Conservation (phyloP, 2,113 vertebrate genomes). For the Clarias macrocephalus region DNA sequence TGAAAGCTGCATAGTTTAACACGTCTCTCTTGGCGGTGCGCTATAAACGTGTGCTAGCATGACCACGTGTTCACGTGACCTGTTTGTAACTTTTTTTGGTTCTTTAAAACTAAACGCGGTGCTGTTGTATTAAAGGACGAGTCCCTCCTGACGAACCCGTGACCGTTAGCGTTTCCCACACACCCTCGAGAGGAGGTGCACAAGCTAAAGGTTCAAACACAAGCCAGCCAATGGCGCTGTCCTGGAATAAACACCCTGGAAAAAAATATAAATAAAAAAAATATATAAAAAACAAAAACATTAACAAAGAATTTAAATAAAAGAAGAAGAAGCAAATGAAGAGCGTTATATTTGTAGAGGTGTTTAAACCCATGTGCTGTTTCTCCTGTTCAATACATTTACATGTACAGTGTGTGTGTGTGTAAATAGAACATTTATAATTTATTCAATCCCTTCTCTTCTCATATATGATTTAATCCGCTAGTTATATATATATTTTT, state of each 20-base stretch:
- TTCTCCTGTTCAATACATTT: slow-evolving; percentile 73
- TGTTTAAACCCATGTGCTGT: slow-evolving; percentile 73
- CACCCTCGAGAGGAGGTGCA: neutral
- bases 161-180: neutral
- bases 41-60: neutral
- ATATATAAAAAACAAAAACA: slow-evolving; percentile 43
- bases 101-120: neutral
- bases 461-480: slow-evolving; percentile 64
- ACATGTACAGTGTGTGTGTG: slow-evolving; percentile 70
- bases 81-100: neutral
- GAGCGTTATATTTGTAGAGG: slow-evolving; percentile 67
- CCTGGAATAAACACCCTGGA: slow-evolving; percentile 65
- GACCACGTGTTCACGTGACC: neutral
- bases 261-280: slow-evolving; percentile 45
- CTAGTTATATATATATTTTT: slow-evolving; percentile 62
- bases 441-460: slow-evolving; percentile 60
- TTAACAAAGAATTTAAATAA: slow-evolving; percentile 48
- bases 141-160: slow-evolving; percentile 52
- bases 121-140: neutral
- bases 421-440: slow-evolving; percentile 65
- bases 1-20: slow-evolving; percentile 76
- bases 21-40: neutral
- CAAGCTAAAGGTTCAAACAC: slow-evolving; percentile 19
- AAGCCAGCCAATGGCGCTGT: slow-evolving; percentile 58
- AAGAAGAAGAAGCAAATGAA: slow-evolving; percentile 51